These are phyloP conservation scores for Heterotis niloticus DNA, from an alignment of 2,113 vertebrate genomes.

Conservation along the genomic window DNA sequence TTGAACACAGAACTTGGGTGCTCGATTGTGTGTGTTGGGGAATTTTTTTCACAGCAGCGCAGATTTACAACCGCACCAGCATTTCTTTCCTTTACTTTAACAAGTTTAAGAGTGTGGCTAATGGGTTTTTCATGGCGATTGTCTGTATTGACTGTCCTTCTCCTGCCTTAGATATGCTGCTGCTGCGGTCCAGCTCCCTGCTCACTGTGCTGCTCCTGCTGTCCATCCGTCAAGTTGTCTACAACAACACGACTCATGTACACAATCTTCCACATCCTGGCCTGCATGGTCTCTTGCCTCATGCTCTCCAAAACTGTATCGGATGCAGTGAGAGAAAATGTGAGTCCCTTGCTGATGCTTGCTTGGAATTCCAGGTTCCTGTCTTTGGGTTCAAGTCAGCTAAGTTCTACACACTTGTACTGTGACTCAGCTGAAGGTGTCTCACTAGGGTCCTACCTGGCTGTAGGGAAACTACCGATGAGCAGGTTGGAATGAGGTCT, in stretches of 20 bases:
- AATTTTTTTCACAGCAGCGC: no score
- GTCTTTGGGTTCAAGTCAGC: no score
- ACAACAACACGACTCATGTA: conserved; percentile 77
- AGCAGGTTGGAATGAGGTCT: no score
- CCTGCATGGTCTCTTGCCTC: conserved; percentile 84
- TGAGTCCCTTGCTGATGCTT: conserved; percentile 34
- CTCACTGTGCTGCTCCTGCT: conserved; percentile 69
- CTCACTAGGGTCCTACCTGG: no score
- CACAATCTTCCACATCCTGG: conserved; percentile 79
- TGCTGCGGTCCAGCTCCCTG: conserved; percentile 71
- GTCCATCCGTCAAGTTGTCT: conserved; percentile 66
- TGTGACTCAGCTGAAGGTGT: no score
- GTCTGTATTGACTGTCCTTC: conserved; percentile 16
- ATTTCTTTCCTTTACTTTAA: no score
- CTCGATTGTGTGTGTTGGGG: no score
- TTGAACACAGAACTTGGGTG: no score
- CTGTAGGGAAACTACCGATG: no score
- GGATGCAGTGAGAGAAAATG: conserved; percentile 75
- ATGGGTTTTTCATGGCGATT: background rate
- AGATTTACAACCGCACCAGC: no score
- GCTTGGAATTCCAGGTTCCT: background rate
- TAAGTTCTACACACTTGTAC: no score
- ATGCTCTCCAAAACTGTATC: conserved; percentile 80
- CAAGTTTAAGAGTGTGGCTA: no score
- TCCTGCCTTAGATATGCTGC: conserved; percentile 71